phyloP scores from a whole-genome alignment of 1,140 invertebrate genomes.

The Bombus terrestris region DNA sequence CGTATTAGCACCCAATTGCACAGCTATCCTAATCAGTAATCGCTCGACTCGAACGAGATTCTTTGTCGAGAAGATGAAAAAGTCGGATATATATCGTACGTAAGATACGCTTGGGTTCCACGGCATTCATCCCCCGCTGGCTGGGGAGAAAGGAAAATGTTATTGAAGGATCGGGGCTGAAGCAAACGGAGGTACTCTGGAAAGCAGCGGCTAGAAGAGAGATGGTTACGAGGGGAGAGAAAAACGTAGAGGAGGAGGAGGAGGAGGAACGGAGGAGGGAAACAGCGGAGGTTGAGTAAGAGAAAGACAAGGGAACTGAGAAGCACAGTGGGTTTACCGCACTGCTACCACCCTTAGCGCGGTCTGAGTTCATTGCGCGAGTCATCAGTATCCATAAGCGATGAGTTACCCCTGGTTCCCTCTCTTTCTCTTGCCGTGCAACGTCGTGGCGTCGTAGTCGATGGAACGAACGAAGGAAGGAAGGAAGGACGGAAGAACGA shows the following conservation, averaged over 20 bases:
- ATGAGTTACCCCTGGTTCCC: conserved; percentile 79
- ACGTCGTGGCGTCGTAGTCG: conserved; percentile 22
- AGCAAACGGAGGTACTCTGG: conserved; percentile 13
- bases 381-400: conserved; percentile 84
- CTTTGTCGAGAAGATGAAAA: conserved; percentile 23
- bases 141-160: conserved; percentile 74
- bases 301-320: conserved; percentile 30
- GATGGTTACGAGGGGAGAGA: conserved; percentile 40
- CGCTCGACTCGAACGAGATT: conserved; percentile 23
- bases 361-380: conserved; percentile 82
- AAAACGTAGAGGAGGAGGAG: conserved; percentile 29
- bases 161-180: conserved; percentile 74
- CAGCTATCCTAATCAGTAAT: conserved; percentile 34
- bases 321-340: conserved; percentile 65
- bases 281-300: conserved; percentile 1
- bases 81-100: conserved; percentile 32
- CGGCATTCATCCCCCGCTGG: conserved; percentile 10
- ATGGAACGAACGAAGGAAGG: conserved; percentile 13
- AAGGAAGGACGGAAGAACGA: conserved; percentile 1
- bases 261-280: neutral
- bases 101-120: conserved; percentile 29
- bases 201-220: conserved; percentile 30
- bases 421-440: conserved; percentile 29
- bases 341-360: conserved; percentile 70
- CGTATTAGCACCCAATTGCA: too few species aligned